Evolutionary conservation across 2,113 vertebrate species (phyloP), one percentile per base, ranked within the genome.

Genomic region (Chamaea fasciata): DNA sequence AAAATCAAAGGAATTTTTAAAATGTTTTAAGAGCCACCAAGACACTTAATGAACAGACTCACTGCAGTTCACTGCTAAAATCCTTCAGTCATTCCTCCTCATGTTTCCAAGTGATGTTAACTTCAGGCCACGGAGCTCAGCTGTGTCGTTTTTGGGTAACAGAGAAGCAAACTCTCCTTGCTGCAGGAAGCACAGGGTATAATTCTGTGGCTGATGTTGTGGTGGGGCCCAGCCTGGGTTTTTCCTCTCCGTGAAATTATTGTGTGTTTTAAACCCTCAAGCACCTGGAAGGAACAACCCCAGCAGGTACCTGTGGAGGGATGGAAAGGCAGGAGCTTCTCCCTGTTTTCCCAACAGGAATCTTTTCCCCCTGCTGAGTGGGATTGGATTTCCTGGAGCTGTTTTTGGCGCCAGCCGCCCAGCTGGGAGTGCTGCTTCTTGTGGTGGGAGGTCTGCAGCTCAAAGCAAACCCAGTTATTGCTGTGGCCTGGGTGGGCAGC

Each of bases 201-300:
- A 97, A 96, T 95, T 96, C 94, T 96, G 94, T 83, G 94, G 96
- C 91, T 82, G 88, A 15, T 19, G 1, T 74, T 75, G 91, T 69
- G 96, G 92, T 84, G 10, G 83, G 14, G 91, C 84, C 70, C 83
- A 49, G 73, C 8, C 81, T 84, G 89, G 28, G 8, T 76, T 91
- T 91, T 87, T 79, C 74, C 84, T 62, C 50, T 69, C 87, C 18
- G 28, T 50, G 81, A 90, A 93, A 89, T 91, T 73, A 12, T 6
- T 33, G 41, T 18, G 30, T 50, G 0, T 90, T 90, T 93, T 33
- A 53, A 77, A 35, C 87, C 83, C 63, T 62, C 37, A 13, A 59
- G 46, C 78, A 87, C 74, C 93, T 94, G 89, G 67, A 76, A 37
- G 60, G 77, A 76, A 7, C 47, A 33, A 76, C 6, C 16, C 71